Conservation (phyloP, 2,888 invertebrate species). For the Parascotia fuliginaria region DNA sequence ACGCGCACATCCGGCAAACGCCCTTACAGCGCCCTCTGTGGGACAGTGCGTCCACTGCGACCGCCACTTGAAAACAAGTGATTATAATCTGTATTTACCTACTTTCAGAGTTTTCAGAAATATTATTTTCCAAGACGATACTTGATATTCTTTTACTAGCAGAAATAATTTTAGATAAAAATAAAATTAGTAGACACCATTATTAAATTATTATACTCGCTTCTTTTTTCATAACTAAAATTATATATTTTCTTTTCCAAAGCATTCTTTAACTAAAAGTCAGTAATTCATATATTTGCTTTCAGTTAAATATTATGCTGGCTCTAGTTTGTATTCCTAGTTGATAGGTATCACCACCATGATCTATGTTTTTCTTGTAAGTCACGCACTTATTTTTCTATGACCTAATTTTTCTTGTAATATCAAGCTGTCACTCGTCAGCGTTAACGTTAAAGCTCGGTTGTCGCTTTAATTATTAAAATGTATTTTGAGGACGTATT, state of each 20-base stretch:
- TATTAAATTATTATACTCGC: too few relatives aligned
- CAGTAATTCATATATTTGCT: too few relatives aligned
- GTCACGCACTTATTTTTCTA: background rate
- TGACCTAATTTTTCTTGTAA: background rate
- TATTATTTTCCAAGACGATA: background rate
- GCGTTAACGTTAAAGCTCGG: background rate
- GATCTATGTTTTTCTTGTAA: background rate
- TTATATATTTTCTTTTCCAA: too few relatives aligned
- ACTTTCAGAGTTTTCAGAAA: background rate
- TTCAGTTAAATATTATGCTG: too few relatives aligned
- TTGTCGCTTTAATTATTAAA: background rate
- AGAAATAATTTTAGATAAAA: background rate
- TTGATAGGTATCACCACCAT: too few relatives aligned
- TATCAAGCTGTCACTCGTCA: background rate
- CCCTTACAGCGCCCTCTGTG: constrained; percentile 45
- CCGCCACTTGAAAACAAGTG: constrained; percentile 23
- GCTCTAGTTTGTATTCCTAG: too few relatives aligned
- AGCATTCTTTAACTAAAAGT: too few relatives aligned
- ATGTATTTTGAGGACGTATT: background rate
- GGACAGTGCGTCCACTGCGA: constrained; percentile 20
- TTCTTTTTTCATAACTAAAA: too few relatives aligned
- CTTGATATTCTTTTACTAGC: background rate
- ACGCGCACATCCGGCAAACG: constrained; percentile 60
- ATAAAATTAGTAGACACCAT: too few relatives aligned
- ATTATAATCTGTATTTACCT: constrained; percentile 4